Evolutionary conservation across 2,113 vertebrate genomes (phyloP).

Genomic region (Myotis yumanensis): DNA sequence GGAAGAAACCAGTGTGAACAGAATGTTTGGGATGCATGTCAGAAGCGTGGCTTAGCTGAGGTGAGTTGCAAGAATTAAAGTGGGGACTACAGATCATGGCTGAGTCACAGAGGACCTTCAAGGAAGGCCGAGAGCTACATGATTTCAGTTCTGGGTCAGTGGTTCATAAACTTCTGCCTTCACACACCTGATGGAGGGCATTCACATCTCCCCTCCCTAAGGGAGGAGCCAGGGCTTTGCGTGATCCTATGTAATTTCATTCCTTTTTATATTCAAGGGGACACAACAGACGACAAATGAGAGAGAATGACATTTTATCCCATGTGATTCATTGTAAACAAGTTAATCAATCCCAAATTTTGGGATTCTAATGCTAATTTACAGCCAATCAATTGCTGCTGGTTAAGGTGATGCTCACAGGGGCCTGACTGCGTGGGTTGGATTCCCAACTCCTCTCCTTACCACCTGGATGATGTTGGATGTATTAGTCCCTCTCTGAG

Average conservation of each 20-base stretch:
- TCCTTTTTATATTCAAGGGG: not conserved
- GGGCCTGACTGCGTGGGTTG: fast-evolving
- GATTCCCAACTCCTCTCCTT: not conserved
- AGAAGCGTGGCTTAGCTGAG: not conserved
- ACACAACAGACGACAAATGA: not conserved
- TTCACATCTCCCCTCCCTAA: not conserved
- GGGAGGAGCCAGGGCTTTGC: not conserved
- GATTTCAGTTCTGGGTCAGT: not conserved
- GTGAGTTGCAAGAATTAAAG: not conserved
- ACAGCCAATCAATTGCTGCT: not conserved
- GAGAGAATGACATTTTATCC: not conserved
- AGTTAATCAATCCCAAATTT: not conserved
- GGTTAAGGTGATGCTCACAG: not conserved
- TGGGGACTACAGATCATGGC: not conserved
- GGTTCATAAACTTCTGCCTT: not conserved
- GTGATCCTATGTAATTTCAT: not conserved
- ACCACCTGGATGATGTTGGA: not conserved
- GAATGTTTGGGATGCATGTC: fast-evolving
- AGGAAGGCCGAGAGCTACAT: not conserved
- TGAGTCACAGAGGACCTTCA: not conserved
- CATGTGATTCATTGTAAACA: not conserved
- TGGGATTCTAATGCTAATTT: not conserved
- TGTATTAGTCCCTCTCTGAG: not conserved
- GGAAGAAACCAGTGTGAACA: not conserved
- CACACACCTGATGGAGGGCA: slow-evolving; percentile 31